Base-by-base conservation (phyloP, 2,113 vertebrate genomes). In the Cichladusa arquata region DNA sequence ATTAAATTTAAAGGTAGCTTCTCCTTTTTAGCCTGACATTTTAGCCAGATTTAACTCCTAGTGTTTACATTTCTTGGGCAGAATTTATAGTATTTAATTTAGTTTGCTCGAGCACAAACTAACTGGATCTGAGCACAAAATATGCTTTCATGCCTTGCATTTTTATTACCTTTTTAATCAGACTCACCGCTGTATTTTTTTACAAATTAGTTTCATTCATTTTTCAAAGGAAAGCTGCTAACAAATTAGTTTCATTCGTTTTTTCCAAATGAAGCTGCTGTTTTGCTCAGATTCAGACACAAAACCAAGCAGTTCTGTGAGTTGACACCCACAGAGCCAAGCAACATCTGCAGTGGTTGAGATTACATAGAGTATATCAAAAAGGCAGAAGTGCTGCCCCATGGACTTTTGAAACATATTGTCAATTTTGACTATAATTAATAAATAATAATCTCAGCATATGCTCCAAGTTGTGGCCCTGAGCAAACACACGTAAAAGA, bases 11-110 rank as follows among this genome's bases (percentile, higher is more conserved):
- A 93, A 78, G 24, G 23, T 33, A 62, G 5, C 2, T 58, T 86
- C 73, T 92, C 19, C 14, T 72, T 79, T 85, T 70, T 57, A 86
- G 28, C 20, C 54, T 65, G 11, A 77, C 3, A 13, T 72, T 79
- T 87, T 78, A 79, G 29, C 40, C 44, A 78, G 50, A 45, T 90
- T 86, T 86, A 87, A 84, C n/a, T 74, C 44, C 19, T 5, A 79
- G 12, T 66, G 84, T 92, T 93, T 93, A 90, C 54, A 66, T 79
- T 85, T 85, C 60, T 77, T 86, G 20, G 34, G 33, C 19, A 88
- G 71, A 86, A 95, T 95, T 95, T 95, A 95, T 82, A 72, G 91
- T 76, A 81, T 96, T 96, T 92, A 91, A 97, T 92, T 91, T 94
- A 90, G 64, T 58, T 51, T 83, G 50, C 51, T 92, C 56, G 57